Base-by-base conservation (phyloP, 2,113 vertebrate species). In the Hiodon alosoides region DNA sequence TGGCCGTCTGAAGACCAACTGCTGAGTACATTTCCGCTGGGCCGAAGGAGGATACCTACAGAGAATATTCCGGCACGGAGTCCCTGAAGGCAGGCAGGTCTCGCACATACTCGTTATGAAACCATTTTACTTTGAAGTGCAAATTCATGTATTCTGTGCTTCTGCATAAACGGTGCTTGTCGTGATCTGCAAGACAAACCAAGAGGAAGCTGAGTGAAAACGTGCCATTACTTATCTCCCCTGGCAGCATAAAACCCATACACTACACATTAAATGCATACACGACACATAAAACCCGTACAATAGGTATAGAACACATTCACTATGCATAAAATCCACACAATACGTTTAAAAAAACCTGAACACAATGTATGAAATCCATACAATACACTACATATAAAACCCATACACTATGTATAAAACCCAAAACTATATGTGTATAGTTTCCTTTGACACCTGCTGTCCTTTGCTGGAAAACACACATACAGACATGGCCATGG, bases 121-220 rank as follows among this genome's bases (percentile, higher is more conserved):
- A 98, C 97, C 97, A 99, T 91, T 99, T 99, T 81, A 99, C 97
- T 94, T 98, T 99, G 95, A 99, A 99, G 93, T 99, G 97, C 88
- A 99, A 91, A 92, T 99, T 99, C 97, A 99, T 99, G 88, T 99
- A 99, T 89, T 99, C 97, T 0, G 97, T 98, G 86, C 97, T 99
- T 90, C 98, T 99, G 90, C 97, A 99, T 91, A 98, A 91, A 73
- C 92, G 91, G 73, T 97, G 96, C 85, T 95, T 98, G 61, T 99
- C 96, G 53, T 99, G 97, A 85, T 99, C 97, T 99, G 89, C 67
- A 85, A 85, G 87, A 90, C 48, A 89, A 81, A 94, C 84, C 62
- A 76, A 88, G 60, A 85, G 62, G 87, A 80, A 83, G 84, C 66
- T 31, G 79, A 55, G 31, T 51, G 52, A 55, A 77, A 2, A 11